phyloP scores from a whole-genome alignment of 2,797 vertebrate genomes.

The Vespertilio murinus region DNA sequence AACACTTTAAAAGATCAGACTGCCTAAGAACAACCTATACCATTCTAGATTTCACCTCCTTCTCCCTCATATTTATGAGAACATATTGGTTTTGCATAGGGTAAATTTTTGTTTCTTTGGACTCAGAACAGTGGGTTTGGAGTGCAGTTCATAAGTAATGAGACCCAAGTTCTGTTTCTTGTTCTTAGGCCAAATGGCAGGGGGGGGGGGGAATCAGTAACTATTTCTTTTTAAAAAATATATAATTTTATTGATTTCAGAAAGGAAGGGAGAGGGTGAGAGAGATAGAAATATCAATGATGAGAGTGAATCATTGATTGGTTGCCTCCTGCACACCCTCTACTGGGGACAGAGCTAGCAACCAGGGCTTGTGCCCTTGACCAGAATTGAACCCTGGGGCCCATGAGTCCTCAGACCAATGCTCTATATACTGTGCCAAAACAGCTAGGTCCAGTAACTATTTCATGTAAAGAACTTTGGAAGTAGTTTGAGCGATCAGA shows the following conservation, averaged over 20 bases:
- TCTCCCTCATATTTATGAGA: slow-evolving; percentile 15
- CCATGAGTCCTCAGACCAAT: too few species aligned
- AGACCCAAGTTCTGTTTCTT: neutral
- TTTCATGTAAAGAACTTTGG: slow-evolving; percentile 21
- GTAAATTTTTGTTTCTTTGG: neutral
- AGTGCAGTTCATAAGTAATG: neutral
- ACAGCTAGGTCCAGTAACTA: neutral
- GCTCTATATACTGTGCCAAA: too few species aligned
- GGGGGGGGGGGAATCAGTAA: too few species aligned
- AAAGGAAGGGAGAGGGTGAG: too few species aligned
- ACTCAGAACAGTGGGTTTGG: neutral
- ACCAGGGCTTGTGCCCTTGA: too few species aligned
- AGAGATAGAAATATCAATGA: too few species aligned
- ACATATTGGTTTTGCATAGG: neutral
- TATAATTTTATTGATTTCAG: too few species aligned
- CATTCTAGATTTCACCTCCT: neutral
- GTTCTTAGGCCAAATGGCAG: neutral
- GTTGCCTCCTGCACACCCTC: too few species aligned
- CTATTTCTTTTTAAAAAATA: too few species aligned
- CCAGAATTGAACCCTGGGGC: too few species aligned
- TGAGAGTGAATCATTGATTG: too few species aligned
- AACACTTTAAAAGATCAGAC: neutral
- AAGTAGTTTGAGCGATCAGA: neutral
- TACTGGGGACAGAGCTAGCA: too few species aligned
- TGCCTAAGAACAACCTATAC: neutral